Evolutionary conservation across 2,888 invertebrate genomes (phyloP).

Genomic region (Rotaria magnacalcarata): DNA sequence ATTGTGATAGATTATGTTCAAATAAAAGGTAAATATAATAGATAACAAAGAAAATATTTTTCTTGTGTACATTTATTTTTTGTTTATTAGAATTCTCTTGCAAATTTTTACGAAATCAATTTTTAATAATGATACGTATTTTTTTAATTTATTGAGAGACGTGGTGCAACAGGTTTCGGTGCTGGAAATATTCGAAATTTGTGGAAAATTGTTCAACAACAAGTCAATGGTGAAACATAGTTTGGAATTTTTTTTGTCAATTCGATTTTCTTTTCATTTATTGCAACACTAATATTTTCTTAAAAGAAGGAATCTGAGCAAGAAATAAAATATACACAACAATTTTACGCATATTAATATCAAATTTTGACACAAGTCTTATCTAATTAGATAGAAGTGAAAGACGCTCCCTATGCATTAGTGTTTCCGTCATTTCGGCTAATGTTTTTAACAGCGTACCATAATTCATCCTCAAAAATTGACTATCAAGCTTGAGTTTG

Average conservation of each 20-base stretch:
- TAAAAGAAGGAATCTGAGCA: no score
- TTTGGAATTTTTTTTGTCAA: background rate
- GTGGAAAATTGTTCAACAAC: slow-evolving; percentile 58
- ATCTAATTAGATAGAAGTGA: no score
- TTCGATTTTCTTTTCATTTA: no score
- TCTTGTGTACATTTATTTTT: background rate
- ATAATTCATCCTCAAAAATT: no score
- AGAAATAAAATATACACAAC: no score
- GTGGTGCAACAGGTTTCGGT: slow-evolving; percentile 61
- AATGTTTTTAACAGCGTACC: no score
- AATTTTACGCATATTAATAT: no score
- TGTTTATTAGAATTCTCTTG: slow-evolving; percentile 56
- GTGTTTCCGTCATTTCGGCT: no score
- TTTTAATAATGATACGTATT: slow-evolving; percentile 60
- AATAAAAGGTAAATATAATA: background rate
- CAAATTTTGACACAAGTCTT: no score
- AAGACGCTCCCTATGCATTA: no score
- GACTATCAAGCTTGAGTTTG: no score
- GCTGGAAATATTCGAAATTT: slow-evolving; percentile 61
- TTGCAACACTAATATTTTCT: no score
- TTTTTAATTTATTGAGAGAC: slow-evolving; percentile 60
- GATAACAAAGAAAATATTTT: background rate
- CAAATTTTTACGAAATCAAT: slow-evolving; percentile 61
- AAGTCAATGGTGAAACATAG: slow-evolving; percentile 45
- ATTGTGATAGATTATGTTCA: background rate